Evolutionary conservation across 2,797 vertebrate genomes (phyloP).

Genomic region (Chromobotia macracanthus): DNA sequence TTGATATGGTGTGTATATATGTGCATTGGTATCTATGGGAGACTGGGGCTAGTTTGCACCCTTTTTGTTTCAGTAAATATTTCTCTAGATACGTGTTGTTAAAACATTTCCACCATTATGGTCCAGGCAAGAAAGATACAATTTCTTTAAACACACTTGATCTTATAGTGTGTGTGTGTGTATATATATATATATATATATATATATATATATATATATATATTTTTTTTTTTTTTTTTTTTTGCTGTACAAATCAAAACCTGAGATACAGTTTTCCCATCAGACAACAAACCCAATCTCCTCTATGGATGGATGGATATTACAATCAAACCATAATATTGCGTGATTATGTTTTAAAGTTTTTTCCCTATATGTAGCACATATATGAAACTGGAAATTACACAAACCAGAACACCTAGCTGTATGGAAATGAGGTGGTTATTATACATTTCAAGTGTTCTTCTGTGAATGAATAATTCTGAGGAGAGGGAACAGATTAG

Average conservation of each 20-base stretch:
- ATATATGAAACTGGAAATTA: conserved; percentile 42
- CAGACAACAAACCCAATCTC: too few species aligned
- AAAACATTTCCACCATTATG: too few species aligned
- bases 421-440: conserved; percentile 77
- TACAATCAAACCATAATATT: background rate
- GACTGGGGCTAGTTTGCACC: too few species aligned
- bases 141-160: too few species aligned
- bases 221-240: too few species aligned
- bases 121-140: too few species aligned
- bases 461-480: conserved; percentile 71
- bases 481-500: conserved; percentile 63
- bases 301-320: background rate
- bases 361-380: conserved; percentile 10
- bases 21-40: background rate
- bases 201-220: too few species aligned
- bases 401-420: conserved; percentile 62
- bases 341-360: background rate
- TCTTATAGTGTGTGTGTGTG: too few species aligned
- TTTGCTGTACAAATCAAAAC: background rate
- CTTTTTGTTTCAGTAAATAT: too few species aligned
- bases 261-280: background rate
- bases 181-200: too few species aligned
- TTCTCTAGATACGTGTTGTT: too few species aligned
- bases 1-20: background rate
- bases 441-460: conserved; percentile 76